These are phyloP conservation scores for Smithornis capensis DNA, from an alignment of 2,113 vertebrate species.

Conservation along the genomic window DNA sequence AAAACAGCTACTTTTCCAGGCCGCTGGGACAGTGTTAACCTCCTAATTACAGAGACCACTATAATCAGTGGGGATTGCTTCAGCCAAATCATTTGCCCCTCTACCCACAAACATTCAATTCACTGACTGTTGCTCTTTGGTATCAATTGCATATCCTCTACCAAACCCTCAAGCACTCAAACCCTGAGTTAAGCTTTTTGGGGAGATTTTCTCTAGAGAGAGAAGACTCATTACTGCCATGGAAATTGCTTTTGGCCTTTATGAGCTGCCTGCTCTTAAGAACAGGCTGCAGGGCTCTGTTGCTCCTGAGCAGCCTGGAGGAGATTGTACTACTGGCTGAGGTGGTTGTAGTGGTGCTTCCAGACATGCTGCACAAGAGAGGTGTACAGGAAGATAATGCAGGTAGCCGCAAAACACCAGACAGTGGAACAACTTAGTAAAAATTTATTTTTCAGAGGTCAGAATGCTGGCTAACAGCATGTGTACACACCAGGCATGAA, in stretches of 20 bases:
- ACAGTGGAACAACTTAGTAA: too few relatives aligned
- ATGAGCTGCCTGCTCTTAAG: neutral
- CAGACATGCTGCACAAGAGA: neutral
- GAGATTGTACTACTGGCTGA: neutral
- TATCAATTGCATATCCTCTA: neutral
- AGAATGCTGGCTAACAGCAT: too few relatives aligned
- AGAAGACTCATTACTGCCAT: neutral
- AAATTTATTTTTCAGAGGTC: too few relatives aligned
- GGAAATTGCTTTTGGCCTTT: neutral
- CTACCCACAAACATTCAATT: neutral
- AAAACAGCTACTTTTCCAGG: neutral
- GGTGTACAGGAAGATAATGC: too few relatives aligned
- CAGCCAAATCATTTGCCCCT: neutral
- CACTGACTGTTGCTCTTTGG: neutral
- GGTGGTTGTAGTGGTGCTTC: neutral
- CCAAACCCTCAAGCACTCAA: neutral
- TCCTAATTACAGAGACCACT: neutral
- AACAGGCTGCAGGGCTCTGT: neutral
- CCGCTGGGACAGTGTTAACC: neutral
- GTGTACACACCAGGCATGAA: too few relatives aligned
- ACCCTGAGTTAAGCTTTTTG: neutral
- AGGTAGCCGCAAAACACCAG: too few relatives aligned
- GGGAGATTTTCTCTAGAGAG: neutral
- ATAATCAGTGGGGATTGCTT: neutral
- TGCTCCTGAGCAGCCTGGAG: neutral